A percentile compares a stretch with the other conserved stretches of the same genome.
phyloP scores from a whole-genome alignment of 2,113 vertebrate genomes.

The Rhizomys pruinosus region DNA sequence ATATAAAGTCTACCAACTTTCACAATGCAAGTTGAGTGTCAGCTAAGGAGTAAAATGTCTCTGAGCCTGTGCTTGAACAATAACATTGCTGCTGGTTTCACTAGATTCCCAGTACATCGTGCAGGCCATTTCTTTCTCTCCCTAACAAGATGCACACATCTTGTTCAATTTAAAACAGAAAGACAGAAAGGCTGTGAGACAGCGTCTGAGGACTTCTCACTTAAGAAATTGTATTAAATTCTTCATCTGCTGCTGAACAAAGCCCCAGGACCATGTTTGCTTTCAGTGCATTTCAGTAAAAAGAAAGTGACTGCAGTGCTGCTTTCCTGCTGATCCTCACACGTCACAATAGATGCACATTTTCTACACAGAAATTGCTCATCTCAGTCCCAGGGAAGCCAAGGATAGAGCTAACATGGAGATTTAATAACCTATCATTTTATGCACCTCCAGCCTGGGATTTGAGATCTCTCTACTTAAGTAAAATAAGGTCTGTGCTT shows the following conservation, averaged over 20 bases:
- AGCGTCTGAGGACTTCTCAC: constrained; percentile 34
- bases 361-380: constrained; percentile 67
- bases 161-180: constrained; percentile 11
- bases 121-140: constrained; percentile 11
- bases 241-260: constrained; percentile 42
- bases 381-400: constrained; percentile 53
- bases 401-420: constrained; percentile 47
- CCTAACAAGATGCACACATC: constrained; percentile 46
- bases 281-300: constrained; percentile 39
- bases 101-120: constrained; percentile 20
- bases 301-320: constrained; percentile 12
- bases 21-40: not conserved
- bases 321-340: constrained; percentile 26
- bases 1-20: constrained; percentile 3
- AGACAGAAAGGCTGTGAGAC: not conserved
- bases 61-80: not conserved
- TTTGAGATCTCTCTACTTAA: constrained; percentile 64
- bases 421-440: constrained; percentile 78
- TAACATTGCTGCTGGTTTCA: not conserved
- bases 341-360: constrained; percentile 3
- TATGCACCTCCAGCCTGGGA: constrained; percentile 54
- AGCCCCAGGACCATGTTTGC: not conserved
- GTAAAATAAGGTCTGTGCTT: constrained; percentile 68
- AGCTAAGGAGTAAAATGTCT: not conserved
- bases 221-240: constrained; percentile 53